Percentiles rank a stretch among this genome's conserved stretches.
These are phyloP conservation scores for Coelinius sp. DNA, from an alignment of 2,888 invertebrate species.

Conservation along the genomic window DNA sequence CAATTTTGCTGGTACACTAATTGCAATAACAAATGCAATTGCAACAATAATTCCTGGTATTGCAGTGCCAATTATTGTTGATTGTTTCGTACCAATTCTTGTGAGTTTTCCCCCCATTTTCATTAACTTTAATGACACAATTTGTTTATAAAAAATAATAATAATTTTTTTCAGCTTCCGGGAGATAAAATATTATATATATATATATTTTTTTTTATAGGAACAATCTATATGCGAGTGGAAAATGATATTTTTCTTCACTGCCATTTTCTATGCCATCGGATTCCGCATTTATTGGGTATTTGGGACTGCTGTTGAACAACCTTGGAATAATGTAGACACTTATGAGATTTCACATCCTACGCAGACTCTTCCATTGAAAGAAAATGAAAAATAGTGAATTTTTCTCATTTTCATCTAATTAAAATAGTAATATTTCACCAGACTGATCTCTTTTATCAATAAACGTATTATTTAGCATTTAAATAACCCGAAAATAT, in stretches of 20 bases:
- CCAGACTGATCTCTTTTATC: no score
- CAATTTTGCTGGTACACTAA: slow-evolving; percentile 84
- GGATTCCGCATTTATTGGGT: slow-evolving; percentile 78
- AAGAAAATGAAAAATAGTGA: slow-evolving; percentile 56
- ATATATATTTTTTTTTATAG: no score
- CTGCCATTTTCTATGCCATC: slow-evolving; percentile 78
- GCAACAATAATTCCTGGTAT: slow-evolving; percentile 89
- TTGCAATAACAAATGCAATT: slow-evolving; percentile 84
- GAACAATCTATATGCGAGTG: no score
- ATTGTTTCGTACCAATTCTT: slow-evolving; percentile 61
- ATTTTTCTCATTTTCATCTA: no score
- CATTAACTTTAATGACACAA: no score
- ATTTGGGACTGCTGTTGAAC: slow-evolving; percentile 80
- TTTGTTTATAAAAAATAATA: no score
- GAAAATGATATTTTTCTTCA: slow-evolving; percentile 84
- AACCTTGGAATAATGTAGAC: slow-evolving; percentile 76
- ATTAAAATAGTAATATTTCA: no score
- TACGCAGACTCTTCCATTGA: slow-evolving; percentile 71
- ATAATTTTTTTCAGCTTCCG: slow-evolving; percentile 10
- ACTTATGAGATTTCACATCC: slow-evolving; percentile 55
- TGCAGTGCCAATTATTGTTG: slow-evolving; percentile 83
- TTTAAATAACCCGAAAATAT: no score
- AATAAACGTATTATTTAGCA: no score
- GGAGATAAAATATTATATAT: not conserved
- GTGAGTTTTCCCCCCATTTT: no score